Conservation (phyloP, 92 coral and sea anemone genomes). For the Diadumene lineata region DNA sequence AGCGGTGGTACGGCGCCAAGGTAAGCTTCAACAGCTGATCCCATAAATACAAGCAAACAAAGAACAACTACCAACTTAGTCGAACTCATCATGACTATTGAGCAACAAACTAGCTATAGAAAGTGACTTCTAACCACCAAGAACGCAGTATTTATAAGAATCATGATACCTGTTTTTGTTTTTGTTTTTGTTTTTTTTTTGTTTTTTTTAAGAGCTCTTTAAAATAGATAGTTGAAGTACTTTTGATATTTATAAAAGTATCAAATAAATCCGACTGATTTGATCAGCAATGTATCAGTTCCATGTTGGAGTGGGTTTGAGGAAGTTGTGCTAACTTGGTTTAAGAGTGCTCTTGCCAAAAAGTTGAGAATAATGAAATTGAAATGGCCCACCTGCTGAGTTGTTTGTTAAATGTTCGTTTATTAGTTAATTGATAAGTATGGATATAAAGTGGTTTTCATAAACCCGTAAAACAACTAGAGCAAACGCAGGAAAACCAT, state of each 20-base stretch:
- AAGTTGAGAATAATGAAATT: background rate
- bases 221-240: background rate
- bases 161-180: background rate
- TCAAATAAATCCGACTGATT: background rate
- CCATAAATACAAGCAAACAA: background rate
- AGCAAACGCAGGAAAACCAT: too few relatives aligned
- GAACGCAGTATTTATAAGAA: background rate
- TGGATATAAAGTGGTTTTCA: too few relatives aligned
- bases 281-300: background rate
- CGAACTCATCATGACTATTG: background rate
- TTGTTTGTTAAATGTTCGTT: too few relatives aligned
- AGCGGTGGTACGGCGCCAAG: background rate
- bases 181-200: too few relatives aligned
- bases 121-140: background rate
- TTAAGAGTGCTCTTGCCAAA: background rate
- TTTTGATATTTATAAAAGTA: background rate
- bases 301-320: background rate
- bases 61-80: background rate
- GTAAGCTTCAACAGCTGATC: background rate
- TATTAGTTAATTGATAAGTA: too few relatives aligned
- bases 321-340: background rate
- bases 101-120: background rate
- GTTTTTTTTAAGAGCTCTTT: background rate
- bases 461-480: too few relatives aligned
- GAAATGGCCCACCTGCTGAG: background rate